Evolutionary conservation across 2,888 invertebrate species (phyloP).

Genomic region (Tenthredo mesomela): DNA sequence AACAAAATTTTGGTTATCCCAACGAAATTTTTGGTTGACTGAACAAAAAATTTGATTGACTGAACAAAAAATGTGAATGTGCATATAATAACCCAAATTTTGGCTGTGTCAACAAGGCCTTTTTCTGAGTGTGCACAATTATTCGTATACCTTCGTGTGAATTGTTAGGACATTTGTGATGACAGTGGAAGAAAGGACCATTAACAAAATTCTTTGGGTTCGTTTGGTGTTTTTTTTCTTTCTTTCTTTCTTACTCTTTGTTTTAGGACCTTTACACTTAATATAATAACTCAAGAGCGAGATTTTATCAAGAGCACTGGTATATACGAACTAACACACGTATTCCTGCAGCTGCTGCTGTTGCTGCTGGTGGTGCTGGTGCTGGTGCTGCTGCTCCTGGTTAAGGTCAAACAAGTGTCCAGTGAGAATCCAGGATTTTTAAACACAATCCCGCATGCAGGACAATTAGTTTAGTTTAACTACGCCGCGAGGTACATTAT

Average conservation of each 20-base stretch:
- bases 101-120: too few relatives aligned
- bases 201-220: background rate
- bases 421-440: slow-evolving; percentile 58
- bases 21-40: too few relatives aligned
- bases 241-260: background rate
- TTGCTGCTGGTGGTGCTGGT: slow-evolving; percentile 11
- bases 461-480: slow-evolving; percentile 58
- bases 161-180: too few relatives aligned
- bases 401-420: slow-evolving; percentile 47
- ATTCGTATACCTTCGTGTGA: too few relatives aligned
- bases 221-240: background rate
- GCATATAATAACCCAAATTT: too few relatives aligned
- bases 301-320: background rate
- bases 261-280: background rate
- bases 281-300: slow-evolving; percentile 10
- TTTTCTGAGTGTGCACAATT: too few relatives aligned
- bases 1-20: too few relatives aligned
- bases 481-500: background rate
- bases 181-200: background rate
- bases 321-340: background rate
- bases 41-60: too few relatives aligned
- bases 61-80: too few relatives aligned
- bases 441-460: slow-evolving; percentile 62
- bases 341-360: background rate
- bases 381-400: slow-evolving; percentile 1